Conservation (phyloP, 2,888 invertebrate species). For the Brenthis ino region DNA sequence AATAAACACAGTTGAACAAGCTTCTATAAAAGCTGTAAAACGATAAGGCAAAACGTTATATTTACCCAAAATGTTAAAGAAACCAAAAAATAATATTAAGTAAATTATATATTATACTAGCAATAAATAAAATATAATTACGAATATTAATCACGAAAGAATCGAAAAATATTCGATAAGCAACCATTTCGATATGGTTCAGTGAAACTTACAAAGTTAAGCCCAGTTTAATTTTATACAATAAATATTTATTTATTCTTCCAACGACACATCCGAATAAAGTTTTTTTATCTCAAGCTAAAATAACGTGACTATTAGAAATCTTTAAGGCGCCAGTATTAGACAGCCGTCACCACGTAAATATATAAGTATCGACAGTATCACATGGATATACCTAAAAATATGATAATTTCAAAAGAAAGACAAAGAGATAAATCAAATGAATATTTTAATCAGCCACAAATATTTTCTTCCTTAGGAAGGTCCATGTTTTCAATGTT, state of each 20-base stretch:
- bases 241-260: constrained; percentile 13
- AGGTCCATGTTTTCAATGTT: background rate
- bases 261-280: constrained; percentile 1
- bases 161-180: too few species aligned
- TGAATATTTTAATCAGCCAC: background rate
- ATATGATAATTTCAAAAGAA: background rate
- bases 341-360: constrained; percentile 43
- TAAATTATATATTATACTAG: too few species aligned
- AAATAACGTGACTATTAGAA: constrained; percentile 18
- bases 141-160: too few species aligned
- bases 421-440: background rate
- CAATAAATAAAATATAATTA: too few species aligned
- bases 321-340: constrained; percentile 38
- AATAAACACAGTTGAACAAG: too few species aligned
- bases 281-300: constrained; percentile 4
- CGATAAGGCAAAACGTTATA: too few species aligned
- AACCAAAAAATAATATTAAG: too few species aligned
- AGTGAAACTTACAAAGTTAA: too few species aligned
- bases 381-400: constrained; percentile 6
- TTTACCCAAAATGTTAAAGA: too few species aligned
- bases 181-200: too few species aligned
- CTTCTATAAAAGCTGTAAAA: too few species aligned
- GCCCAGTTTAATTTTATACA: background rate
- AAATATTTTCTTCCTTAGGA: background rate
- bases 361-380: constrained; percentile 3